These are phyloP conservation scores for Colossoma macropomum DNA, from an alignment of 2,113 vertebrate species.

Conservation along the genomic window DNA sequence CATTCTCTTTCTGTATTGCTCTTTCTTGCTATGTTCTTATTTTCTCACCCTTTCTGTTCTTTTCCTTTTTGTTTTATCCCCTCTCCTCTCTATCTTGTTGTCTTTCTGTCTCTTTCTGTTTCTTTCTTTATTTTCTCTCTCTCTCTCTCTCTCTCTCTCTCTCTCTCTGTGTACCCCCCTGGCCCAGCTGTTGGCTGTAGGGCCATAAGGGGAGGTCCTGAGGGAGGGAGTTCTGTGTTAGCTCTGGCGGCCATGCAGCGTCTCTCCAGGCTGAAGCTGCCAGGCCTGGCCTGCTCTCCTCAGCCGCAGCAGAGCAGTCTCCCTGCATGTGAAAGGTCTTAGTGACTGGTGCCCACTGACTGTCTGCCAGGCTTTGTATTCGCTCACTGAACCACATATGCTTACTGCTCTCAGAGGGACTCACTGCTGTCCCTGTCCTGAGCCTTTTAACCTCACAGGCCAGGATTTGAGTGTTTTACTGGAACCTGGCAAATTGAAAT, in stretches of 20 bases:
- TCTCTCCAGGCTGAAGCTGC: conserved; percentile 30
- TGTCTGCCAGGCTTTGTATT: conserved; percentile 63
- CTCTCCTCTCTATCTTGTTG: no score
- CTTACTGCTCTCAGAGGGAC: conserved; percentile 73
- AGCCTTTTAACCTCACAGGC: neutral
- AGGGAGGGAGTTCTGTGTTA: conserved; percentile 30
- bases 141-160: neutral
- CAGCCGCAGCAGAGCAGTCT: conserved; percentile 3
- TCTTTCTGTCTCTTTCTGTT: no score
- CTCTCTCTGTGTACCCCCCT: neutral
- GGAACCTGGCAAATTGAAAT: neutral
- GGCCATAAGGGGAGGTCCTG: conserved; percentile 37
- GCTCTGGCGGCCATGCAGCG: conserved; percentile 23
- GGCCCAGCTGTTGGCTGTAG: conserved; percentile 32
- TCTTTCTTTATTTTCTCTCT: no score
- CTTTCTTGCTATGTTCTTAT: neutral
- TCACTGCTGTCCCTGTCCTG: neutral
- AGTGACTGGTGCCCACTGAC: conserved; percentile 19
- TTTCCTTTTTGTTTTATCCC: conserved; percentile 19
- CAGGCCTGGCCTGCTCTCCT: conserved; percentile 18
- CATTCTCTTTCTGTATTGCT: neutral
- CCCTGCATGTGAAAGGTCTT: conserved; percentile 55
- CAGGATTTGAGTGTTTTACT: neutral
- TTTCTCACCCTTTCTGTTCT: neutral
- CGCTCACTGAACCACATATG: conserved; percentile 76